Conservation (phyloP, 2,113 vertebrate genomes). For the Saccopteryx bilineata region DNA sequence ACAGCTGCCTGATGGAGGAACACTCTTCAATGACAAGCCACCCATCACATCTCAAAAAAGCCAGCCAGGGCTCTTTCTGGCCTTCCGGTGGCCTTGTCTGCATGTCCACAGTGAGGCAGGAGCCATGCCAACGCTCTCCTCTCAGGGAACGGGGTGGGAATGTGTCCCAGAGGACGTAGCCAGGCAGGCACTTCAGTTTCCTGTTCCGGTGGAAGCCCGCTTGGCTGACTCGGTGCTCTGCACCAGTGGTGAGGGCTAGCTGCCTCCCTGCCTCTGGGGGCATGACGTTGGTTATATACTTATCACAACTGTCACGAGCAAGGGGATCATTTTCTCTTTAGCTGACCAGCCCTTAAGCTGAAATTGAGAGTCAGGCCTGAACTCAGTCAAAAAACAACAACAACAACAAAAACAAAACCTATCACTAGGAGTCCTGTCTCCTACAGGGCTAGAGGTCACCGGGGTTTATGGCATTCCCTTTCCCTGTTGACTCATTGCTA, state of each 20-base stretch:
- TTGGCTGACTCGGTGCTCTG: constrained; percentile 4
- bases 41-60: constrained; percentile 8
- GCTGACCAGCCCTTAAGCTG: neutral
- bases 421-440: neutral
- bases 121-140: neutral
- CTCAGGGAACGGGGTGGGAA: neutral
- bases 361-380: neutral
- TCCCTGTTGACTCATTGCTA: neutral
- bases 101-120: neutral
- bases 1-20: neutral
- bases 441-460: neutral
- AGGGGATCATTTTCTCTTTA: neutral
- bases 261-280: neutral
- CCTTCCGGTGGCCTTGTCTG: neutral
- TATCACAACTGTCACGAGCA: neutral
- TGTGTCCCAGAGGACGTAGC: neutral
- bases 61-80: neutral
- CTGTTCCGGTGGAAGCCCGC: constrained; percentile 36
- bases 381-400: neutral
- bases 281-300: neutral
- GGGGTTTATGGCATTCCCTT: neutral
- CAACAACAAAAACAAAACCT: neutral
- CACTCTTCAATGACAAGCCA: neutral
- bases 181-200: neutral
- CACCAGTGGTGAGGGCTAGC: neutral